Percentiles rank a stretch among this genome's conserved stretches.
Evolutionary conservation across 2,888 invertebrate species (phyloP).

Genomic region (Lochmaea crataegi): DNA sequence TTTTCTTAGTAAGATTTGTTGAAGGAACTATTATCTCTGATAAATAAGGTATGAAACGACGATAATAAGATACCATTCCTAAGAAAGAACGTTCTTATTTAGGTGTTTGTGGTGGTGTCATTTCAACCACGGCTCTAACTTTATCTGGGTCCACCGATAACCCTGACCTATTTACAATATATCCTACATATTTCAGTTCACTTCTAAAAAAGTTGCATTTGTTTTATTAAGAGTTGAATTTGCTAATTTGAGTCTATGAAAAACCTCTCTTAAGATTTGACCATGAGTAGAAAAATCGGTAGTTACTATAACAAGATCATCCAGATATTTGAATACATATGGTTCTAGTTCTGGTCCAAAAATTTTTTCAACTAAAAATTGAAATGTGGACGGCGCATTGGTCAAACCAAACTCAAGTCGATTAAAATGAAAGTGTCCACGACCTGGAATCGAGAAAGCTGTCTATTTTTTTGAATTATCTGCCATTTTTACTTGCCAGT

Average conservation of each 20-base stretch:
- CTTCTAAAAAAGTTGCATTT: conserved; percentile 8
- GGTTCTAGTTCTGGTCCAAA: conserved; percentile 46
- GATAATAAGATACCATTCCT: not conserved
- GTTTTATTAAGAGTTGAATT: not conserved
- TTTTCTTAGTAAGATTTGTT: conserved; percentile 9
- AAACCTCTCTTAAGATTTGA: conserved; percentile 23
- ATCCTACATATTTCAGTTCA: too few relatives aligned
- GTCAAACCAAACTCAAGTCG: conserved; percentile 54
- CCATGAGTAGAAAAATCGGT: conserved; percentile 45
- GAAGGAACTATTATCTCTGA: too few relatives aligned
- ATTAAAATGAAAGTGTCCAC: conserved; percentile 53
- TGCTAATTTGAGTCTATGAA: conserved; percentile 2
- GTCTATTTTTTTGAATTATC: conserved; percentile 46
- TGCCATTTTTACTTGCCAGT: conserved; percentile 53
- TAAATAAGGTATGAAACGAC: not conserved
- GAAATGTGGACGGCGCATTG: conserved; percentile 54
- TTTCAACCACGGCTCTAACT: too few relatives aligned
- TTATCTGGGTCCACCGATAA: too few relatives aligned
- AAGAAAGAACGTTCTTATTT: too few relatives aligned
- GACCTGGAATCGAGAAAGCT: conserved; percentile 52
- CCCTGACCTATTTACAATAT: too few relatives aligned
- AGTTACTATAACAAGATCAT: conserved; percentile 45
- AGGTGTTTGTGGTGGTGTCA: too few relatives aligned
- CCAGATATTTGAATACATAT: conserved; percentile 47
- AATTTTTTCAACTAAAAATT: conserved; percentile 51